Evolutionary conservation across 1,140 invertebrate genomes (phyloP).

Genomic region (Centruroides sculpturatus): DNA sequence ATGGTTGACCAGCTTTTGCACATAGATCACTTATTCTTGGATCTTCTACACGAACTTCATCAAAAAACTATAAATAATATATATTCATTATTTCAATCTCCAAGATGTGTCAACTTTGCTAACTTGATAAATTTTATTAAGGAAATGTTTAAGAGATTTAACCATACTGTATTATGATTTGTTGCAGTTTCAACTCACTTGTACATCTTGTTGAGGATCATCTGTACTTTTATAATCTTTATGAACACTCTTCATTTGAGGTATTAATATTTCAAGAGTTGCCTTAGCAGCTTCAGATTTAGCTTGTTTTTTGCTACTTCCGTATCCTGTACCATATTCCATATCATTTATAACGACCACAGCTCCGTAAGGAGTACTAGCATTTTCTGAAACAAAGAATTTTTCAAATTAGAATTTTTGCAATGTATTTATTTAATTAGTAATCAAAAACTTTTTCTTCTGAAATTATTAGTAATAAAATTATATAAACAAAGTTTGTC

Average conservation of each 20-base stretch:
- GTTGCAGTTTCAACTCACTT: too few relatives aligned
- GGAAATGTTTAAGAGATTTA: too few relatives aligned
- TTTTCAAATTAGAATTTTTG: neutral
- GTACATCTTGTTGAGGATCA: too few relatives aligned
- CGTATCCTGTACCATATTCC: slow-evolving; percentile 80
- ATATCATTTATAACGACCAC: slow-evolving; percentile 82
- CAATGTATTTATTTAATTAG: neutral
- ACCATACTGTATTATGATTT: too few relatives aligned
- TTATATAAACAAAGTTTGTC: neutral
- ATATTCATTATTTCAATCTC: too few relatives aligned
- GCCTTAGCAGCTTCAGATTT: slow-evolving; percentile 72
- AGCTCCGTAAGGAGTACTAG: slow-evolving; percentile 80
- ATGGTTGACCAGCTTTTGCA: slow-evolving; percentile 83
- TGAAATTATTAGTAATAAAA: neutral
- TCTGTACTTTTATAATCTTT: too few relatives aligned
- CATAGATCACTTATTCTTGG: slow-evolving; percentile 85
- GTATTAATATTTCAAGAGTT: slow-evolving; percentile 83
- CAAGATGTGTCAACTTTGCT: too few relatives aligned
- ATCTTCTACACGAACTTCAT: slow-evolving; percentile 84
- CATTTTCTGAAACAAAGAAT: slow-evolving; percentile 51
- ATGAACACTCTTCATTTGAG: slow-evolving; percentile 64
- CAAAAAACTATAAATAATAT: slow-evolving; percentile 49
- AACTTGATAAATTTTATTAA: too few relatives aligned
- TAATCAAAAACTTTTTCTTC: neutral
- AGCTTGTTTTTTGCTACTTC: slow-evolving; percentile 86